Evolutionary conservation across 2,888 invertebrate species (phyloP), one percentile per base, ranked within the genome.

Genomic region (Pyralis farinalis): DNA sequence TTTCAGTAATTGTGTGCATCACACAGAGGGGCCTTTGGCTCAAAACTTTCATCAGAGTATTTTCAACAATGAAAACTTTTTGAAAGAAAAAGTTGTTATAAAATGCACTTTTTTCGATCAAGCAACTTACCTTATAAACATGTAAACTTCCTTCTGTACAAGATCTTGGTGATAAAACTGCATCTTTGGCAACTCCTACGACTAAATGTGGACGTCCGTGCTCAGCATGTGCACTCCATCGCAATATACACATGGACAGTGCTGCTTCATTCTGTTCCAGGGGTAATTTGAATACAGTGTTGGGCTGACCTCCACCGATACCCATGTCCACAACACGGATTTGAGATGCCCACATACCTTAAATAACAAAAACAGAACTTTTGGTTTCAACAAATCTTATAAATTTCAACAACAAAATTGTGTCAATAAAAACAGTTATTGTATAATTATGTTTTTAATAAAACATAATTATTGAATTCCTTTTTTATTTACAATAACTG

Each of bases 251-350:
- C 69, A 96, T 88, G 71, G 97, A 95, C 78, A 97, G 94, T 0
- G 98, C 98, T 0, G 99, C 98, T 74, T 98, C 97, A 79, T 99
- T 99, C 81, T 99, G 99, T 50, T 97, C 96, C 29, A 99, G 88
- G 31, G 96, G 92, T 47, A 97, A 90, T 44, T 92, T 91, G 66
- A 94, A 94, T 47, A 95, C 90, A 0, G 97, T 97, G 42, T 91
- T 92, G 0, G 96, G 97, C 47, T 91, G 71, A 0, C 67, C 74
- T 11, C 78, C 77, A 22, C 74, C 63, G 1, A 58, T 90, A 39
- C 96, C 94, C 46, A 98, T 97, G 69, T 97, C 96, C 65, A 98
- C 92, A 33, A 98, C 93, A 44, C 97, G 91, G 37, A 98, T 92
- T 44, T 95, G 92, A 0, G 96, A 98, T 0, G 98, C 98, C 99